phyloP scores from a whole-genome alignment of 2,113 vertebrate species.

The Mustelus asterias region DNA sequence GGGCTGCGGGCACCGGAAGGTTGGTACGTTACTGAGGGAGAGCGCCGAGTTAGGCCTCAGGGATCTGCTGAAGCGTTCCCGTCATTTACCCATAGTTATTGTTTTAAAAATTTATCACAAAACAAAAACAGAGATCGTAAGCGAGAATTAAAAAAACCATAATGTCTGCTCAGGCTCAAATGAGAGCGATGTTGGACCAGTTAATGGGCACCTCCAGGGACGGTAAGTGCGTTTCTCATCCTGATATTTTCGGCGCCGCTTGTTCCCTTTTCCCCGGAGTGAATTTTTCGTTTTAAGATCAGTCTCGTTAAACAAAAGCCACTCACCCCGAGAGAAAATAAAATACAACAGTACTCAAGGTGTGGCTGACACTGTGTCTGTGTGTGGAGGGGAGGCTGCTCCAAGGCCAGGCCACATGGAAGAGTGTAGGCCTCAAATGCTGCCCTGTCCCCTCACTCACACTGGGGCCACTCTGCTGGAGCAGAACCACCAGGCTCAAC shows the following conservation, averaged over 20 bases:
- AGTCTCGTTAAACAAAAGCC: not conserved
- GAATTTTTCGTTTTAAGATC: not conserved
- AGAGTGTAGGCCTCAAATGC: not conserved
- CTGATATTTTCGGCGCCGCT: not conserved
- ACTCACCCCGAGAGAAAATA: not conserved
- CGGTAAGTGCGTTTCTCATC: constrained; percentile 62
- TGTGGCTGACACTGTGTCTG: not conserved
- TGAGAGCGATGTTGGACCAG: constrained; percentile 98
- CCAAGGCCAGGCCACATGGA: constrained; percentile 18
- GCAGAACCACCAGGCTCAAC: not conserved
- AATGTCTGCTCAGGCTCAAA: constrained; percentile 98
- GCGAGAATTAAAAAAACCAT: constrained; percentile 30
- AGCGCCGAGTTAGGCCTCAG: constrained; percentile 26
- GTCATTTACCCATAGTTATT: not conserved
- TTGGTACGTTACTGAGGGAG: constrained; percentile 17
- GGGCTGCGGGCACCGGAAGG: not conserved
- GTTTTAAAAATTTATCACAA: not conserved
- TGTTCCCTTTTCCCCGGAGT: not conserved
- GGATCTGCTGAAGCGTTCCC: not conserved
- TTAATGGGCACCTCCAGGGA: constrained; percentile 95
- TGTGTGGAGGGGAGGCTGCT: not conserved
- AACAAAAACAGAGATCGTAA: not conserved
- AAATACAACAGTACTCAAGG: constrained; percentile 30
- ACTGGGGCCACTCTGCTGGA: not conserved
- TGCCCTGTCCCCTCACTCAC: not conserved